These are phyloP conservation scores for Ennomos erosarius DNA, from an alignment of 2,888 invertebrate genomes.

Conservation along the genomic window DNA sequence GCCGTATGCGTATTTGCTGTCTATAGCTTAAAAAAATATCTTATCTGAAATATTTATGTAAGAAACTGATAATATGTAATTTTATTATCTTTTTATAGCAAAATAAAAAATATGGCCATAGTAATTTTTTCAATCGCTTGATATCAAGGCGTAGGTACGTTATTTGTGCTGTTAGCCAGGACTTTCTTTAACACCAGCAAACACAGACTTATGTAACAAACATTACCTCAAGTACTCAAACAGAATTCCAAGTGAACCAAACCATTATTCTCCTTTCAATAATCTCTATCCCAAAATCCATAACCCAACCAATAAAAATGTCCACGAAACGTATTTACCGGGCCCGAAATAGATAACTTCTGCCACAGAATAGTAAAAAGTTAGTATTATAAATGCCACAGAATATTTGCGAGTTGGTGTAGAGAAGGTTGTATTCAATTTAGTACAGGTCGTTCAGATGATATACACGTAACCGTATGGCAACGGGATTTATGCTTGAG, in stretches of 20 bases:
- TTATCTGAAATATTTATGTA: too few relatives aligned
- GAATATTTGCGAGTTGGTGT: constrained; percentile 33
- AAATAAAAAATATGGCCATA: too few relatives aligned
- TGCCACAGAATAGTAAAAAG: constrained; percentile 19
- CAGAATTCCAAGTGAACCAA: constrained; percentile 13
- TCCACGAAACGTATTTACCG: constrained; percentile 37
- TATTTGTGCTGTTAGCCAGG: too few relatives aligned
- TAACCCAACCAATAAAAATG: constrained; percentile 37
- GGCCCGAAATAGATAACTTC: constrained; percentile 33
- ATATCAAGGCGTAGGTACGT: too few relatives aligned
- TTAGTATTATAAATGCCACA: constrained; percentile 10
- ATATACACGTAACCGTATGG: constrained; percentile 59
- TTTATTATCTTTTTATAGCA: too few relatives aligned
- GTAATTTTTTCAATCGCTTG: too few relatives aligned
- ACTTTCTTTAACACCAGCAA: too few relatives aligned
- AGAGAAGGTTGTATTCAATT: constrained; percentile 61
- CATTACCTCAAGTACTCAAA: constrained; percentile 11
- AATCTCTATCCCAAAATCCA: constrained; percentile 33
- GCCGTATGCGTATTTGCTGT: too few relatives aligned
- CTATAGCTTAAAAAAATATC: too few relatives aligned
- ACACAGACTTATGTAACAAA: neutral
- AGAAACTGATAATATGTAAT: too few relatives aligned
- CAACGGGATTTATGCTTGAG: constrained; percentile 58
- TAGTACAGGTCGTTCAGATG: constrained; percentile 66
- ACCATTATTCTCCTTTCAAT: constrained; percentile 27